phyloP scores from a whole-genome alignment of 2,888 invertebrate species.

The Biston betularia region DNA sequence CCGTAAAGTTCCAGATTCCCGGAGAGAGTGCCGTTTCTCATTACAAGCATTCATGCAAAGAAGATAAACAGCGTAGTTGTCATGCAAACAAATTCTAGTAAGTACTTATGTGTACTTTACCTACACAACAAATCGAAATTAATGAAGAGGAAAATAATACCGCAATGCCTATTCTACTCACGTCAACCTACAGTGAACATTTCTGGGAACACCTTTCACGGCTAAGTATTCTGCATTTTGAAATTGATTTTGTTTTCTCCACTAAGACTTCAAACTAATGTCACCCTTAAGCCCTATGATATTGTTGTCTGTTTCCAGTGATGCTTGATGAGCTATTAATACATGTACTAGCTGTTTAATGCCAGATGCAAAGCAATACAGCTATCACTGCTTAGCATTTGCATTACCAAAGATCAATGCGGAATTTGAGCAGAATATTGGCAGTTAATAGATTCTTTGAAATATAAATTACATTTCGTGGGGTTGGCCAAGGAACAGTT shows the following conservation, averaged over 20 bases:
- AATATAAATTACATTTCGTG: neutral
- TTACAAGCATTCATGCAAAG: slow-evolving; percentile 37
- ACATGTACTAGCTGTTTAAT: slow-evolving; percentile 51
- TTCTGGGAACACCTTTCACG: slow-evolving; percentile 79
- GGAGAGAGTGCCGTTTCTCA: slow-evolving; percentile 26
- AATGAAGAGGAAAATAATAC: slow-evolving; percentile 60
- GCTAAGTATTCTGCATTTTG: slow-evolving; percentile 70
- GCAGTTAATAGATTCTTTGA: neutral
- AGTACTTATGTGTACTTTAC: slow-evolving; percentile 19
- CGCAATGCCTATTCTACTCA: slow-evolving; percentile 66
- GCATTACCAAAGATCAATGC: slow-evolving; percentile 75
- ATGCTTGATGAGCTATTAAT: slow-evolving; percentile 43
- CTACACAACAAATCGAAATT: slow-evolving; percentile 54
- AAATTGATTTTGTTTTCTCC: slow-evolving; percentile 66
- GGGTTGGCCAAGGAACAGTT: neutral
- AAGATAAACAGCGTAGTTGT: slow-evolving; percentile 46
- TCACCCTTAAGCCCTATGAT: slow-evolving; percentile 53
- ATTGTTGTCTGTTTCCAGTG: slow-evolving; percentile 53
- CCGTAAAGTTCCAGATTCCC: slow-evolving; percentile 4
- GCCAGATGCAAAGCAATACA: slow-evolving; percentile 66
- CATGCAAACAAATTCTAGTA: slow-evolving; percentile 46
- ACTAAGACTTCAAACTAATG: slow-evolving; percentile 44
- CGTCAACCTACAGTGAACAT: slow-evolving; percentile 60
- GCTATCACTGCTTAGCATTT: slow-evolving; percentile 61
- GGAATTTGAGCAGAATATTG: slow-evolving; percentile 52